Base-by-base conservation (phyloP, 1,140 invertebrate genomes). In the Dreissena polymorpha region DNA sequence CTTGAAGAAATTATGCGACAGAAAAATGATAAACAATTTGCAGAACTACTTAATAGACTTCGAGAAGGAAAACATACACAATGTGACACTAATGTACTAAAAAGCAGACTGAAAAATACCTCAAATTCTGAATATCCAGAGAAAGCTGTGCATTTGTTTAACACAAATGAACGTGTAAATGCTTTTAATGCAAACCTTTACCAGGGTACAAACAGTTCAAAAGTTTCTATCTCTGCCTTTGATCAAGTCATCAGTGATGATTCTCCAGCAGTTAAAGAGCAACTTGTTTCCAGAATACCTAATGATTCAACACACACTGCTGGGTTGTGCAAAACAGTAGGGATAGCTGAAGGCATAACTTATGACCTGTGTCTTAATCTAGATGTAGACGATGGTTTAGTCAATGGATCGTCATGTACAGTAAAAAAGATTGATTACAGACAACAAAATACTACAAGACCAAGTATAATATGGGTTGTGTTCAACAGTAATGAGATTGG, bases 1-100 rank as follows among this genome's bases (percentile, higher is more conserved):
- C 49, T 88, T 7, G 77, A 14, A 76, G 60, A 85, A 23, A 87
- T 89, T 64, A 89, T 87, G 86, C 74, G 86, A 85, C 85, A 87
- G 64, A 87, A 79, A 83, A 84, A 88, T 78, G 74, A 79, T 49
- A 68, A 60, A 23, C n/a, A 53, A 5, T 88, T 85, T 87, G 78
- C 86, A n/a, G 69, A 86, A 49, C 27, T 86, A 21, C 51, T 87
- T 8, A 87, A 87, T 69, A 74, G 82, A 49, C 57, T 86, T 29
- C 29, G 64, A 14, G 75, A 70, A 60, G 70, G 74, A 18, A 76
- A 76, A n/a, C 67, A 80, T 16, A 85, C 65, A 27, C 25, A 76
- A 16, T 12, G 51, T 71, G 86, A 87, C 23, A 86, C 23, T n/a
- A 16, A 60, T 64, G 6, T 69, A 29, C 27, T 67, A 23, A 60